A percentile compares a stretch with the other conserved stretches of the same genome.
Conservation (phyloP, 1,140 invertebrate genomes). For the Hyles euphorbiae region DNA sequence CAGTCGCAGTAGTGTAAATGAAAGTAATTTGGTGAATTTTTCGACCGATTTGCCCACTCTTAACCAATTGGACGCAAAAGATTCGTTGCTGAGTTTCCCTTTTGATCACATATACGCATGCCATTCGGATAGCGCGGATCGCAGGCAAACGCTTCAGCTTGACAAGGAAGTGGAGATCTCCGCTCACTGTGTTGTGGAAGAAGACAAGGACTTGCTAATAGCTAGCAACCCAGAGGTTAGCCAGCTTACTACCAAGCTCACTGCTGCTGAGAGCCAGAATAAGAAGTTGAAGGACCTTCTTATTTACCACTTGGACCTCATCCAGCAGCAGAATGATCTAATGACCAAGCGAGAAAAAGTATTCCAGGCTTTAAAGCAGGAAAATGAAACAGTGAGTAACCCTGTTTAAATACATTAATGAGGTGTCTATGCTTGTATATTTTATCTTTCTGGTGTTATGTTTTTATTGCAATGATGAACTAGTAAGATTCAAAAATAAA, state of each 20-base stretch:
- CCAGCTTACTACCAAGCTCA: constrained; percentile 35
- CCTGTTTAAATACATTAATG: not conserved
- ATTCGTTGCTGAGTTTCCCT: constrained; percentile 58
- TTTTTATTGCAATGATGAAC: no score
- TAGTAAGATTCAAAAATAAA: no score
- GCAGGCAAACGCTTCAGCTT: constrained; percentile 35
- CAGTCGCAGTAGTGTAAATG: constrained; percentile 66
- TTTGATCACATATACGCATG: constrained; percentile 68
- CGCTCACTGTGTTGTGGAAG: constrained; percentile 38
- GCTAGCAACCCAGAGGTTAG: constrained; percentile 26
- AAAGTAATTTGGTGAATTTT: constrained; percentile 67
- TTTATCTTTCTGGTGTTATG: no score
- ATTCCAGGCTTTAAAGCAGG: constrained; percentile 50
- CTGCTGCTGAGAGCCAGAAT: constrained; percentile 45
- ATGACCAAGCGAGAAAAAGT: constrained; percentile 54
- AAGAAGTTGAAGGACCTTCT: constrained; percentile 52
- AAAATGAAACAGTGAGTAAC: constrained; percentile 62
- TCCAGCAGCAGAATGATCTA: constrained; percentile 61
- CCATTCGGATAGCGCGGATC: constrained; percentile 47
- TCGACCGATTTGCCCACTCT: constrained; percentile 50
- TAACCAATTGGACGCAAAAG: constrained; percentile 58
- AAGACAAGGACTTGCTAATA: constrained; percentile 32
- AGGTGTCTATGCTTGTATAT: not conserved
- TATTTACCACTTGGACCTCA: constrained; percentile 56
- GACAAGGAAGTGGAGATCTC: constrained; percentile 52